Percentiles rank a stretch among this genome's conserved stretches.
These are phyloP conservation scores for Suillia variegata DNA, from an alignment of 2,888 invertebrate genomes.

Conservation along the genomic window DNA sequence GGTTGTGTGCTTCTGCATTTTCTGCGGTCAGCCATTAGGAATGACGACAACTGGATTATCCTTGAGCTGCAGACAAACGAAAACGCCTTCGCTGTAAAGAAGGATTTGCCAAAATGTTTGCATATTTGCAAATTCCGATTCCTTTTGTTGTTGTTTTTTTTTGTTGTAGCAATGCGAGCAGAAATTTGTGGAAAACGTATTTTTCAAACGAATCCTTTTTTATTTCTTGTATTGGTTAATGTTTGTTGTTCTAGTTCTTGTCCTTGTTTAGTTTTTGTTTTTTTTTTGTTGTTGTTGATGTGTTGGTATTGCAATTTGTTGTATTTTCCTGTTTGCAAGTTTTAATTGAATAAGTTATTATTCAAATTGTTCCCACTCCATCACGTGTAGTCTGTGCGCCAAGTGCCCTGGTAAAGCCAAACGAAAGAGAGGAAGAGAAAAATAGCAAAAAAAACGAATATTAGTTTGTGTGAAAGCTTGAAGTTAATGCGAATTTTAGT, in stretches of 20 bases:
- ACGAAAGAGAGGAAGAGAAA: conserved; percentile 36
- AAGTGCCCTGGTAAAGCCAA: conserved; percentile 89
- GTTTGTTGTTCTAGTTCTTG: conserved; percentile 19
- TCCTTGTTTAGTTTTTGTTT: conserved; percentile 19
- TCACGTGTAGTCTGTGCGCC: conserved; percentile 95
- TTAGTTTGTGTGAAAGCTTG: conserved; percentile 18
- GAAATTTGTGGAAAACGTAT: background rate
- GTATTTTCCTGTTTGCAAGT: conserved; percentile 19
- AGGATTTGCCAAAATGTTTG: conserved; percentile 7
- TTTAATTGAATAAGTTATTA: conserved; percentile 61
- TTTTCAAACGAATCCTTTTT: conserved; percentile 16
- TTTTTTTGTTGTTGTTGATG: background rate
- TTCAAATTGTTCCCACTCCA: conserved; percentile 65
- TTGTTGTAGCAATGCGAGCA: background rate
- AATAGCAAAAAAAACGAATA: conserved; percentile 19
- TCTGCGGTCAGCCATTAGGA: conserved; percentile 18
- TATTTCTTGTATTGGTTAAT: conserved; percentile 21
- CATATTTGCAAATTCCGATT: background rate
- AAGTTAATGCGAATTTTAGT: too few relatives aligned
- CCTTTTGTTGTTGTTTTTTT: background rate
- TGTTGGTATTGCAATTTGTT: background rate
- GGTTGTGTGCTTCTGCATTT: background rate
- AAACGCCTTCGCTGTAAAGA: conserved; percentile 14
- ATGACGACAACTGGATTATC: conserved; percentile 26
- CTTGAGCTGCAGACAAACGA: conserved; percentile 15